A percentile compares a stretch with the other conserved stretches of the same genome.
Conservation (phyloP, 2,888 invertebrate species). For the Laothoe populi region DNA sequence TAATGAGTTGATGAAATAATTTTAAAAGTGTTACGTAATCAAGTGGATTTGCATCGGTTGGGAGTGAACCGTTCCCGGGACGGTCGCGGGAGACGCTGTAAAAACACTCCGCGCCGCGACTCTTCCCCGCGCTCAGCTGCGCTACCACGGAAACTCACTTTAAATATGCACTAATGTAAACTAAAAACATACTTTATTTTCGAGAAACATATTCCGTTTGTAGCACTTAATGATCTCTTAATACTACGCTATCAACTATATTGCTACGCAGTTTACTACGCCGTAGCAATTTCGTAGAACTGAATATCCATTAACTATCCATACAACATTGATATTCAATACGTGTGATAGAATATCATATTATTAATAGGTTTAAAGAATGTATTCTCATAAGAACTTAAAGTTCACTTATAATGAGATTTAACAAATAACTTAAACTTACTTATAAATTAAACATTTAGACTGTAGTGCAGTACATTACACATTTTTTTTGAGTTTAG, state of each 20-base stretch:
- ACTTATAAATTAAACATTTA: too few species aligned
- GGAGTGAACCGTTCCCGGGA: constrained; percentile 25
- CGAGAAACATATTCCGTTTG: not conserved
- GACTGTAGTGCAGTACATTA: too few species aligned
- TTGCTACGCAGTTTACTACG: constrained; percentile 2
- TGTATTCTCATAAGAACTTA: too few species aligned
- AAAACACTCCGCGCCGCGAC: constrained; percentile 52
- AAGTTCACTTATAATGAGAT: too few species aligned
- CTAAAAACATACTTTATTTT: not conserved
- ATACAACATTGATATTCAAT: too few species aligned
- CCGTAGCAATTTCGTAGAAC: not conserved
- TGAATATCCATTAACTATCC: too few species aligned
- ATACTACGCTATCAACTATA: not conserved
- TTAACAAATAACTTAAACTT: too few species aligned
- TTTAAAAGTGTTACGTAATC: constrained; percentile 26
- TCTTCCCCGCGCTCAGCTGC: constrained; percentile 24
- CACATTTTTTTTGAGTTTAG: too few species aligned
- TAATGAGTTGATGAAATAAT: constrained; percentile 32
- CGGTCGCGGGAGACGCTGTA: constrained; percentile 40
- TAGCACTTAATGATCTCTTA: not conserved
- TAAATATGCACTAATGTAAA: not conserved
- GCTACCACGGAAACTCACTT: constrained; percentile 45
- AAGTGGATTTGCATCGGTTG: constrained; percentile 36
- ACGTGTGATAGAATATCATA: too few species aligned
- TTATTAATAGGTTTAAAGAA: too few species aligned